A percentile compares a stretch with the other conserved stretches of the same genome.
These are phyloP conservation scores for Athrips mouffetella DNA, from an alignment of 2,888 invertebrate genomes.

Conservation along the genomic window DNA sequence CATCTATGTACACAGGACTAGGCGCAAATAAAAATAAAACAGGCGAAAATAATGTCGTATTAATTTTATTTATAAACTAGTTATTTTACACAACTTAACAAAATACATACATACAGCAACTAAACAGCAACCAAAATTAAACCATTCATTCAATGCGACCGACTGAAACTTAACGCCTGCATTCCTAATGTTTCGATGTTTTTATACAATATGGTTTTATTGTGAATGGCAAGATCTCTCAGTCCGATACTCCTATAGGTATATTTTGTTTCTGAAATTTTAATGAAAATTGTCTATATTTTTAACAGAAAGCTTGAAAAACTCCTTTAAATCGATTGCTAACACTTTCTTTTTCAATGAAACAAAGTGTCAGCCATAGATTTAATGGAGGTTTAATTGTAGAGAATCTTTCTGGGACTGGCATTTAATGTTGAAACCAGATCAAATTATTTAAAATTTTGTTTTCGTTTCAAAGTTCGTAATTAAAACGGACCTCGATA, in stretches of 20 bases:
- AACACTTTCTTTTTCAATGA: too few species aligned
- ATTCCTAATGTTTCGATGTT: neutral
- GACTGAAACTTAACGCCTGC: neutral
- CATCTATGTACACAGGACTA: slow-evolving; percentile 40
- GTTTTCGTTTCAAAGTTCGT: neutral
- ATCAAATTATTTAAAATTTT: neutral
- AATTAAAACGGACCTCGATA: neutral
- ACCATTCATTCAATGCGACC: slow-evolving; percentile 45
- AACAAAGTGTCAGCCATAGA: too few species aligned
- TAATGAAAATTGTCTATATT: too few species aligned
- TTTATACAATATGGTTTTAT: slow-evolving; percentile 3
- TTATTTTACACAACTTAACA: slow-evolving; percentile 79
- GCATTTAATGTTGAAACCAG: too few species aligned
- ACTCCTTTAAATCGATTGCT: too few species aligned
- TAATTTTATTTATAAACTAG: slow-evolving; percentile 75
- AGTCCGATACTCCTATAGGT: too few species aligned
- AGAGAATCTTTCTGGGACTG: too few species aligned
- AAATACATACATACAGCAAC: slow-evolving; percentile 76
- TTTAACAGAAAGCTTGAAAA: too few species aligned
- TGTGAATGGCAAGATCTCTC: slow-evolving; percentile 35
- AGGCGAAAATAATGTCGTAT: slow-evolving; percentile 63
- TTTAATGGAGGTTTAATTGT: too few species aligned
- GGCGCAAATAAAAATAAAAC: slow-evolving; percentile 58
- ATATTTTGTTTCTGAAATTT: too few species aligned
- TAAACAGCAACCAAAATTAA: slow-evolving; percentile 71